Base-by-base conservation (phyloP, 1,140 invertebrate species). In the Caenorhabditis brenneri region DNA sequence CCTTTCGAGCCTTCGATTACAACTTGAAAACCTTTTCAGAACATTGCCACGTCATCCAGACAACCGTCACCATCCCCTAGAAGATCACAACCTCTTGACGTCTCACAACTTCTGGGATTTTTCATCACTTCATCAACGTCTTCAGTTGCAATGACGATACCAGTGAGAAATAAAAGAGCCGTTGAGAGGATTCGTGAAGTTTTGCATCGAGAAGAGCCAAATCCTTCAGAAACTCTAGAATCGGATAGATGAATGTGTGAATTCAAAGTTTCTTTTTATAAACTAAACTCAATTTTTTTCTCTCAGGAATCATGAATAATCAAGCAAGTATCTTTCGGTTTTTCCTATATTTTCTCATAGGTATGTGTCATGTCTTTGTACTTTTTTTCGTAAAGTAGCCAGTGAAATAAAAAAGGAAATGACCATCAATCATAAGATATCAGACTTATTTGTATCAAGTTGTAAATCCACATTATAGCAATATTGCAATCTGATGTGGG, bases 91-190 rank as follows among this genome's bases (percentile, higher is more conserved):
- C 58, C 58, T 19, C 31, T 65, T 33, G 58, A 65, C 31, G 58
- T 65, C 7, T 65, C 58, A 19, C 58, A 65, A 65, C 58, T 65
- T 36, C 58, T 65, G 2, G 58, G 58, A 65, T 65, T 65, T 31
- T 65, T 65, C 58, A 65, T 65, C 29, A 33, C 58, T 2, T 58
- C 53, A 10, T 58, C 53, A 24, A 65, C 58, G 29, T 65, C 58
- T 33, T 65, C 58, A 19, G 29, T 65, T 15, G 31, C 58, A 65
- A 65, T 65, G 58, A 65, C 58, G 29, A 36, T 65, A 19, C 58
- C 58, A 16, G 58, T 33, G 16, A 65, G 58, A 19, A 65, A 65
- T 36, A 65, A 65, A 31, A 22, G 58, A 65, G 31, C 58, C 12
- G 31, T 65, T 16, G 58, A 65, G 19, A 65, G 58, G 36, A 65